Base-by-base conservation (phyloP, 2,113 vertebrate genomes). In the Leucopsar rothschildi region DNA sequence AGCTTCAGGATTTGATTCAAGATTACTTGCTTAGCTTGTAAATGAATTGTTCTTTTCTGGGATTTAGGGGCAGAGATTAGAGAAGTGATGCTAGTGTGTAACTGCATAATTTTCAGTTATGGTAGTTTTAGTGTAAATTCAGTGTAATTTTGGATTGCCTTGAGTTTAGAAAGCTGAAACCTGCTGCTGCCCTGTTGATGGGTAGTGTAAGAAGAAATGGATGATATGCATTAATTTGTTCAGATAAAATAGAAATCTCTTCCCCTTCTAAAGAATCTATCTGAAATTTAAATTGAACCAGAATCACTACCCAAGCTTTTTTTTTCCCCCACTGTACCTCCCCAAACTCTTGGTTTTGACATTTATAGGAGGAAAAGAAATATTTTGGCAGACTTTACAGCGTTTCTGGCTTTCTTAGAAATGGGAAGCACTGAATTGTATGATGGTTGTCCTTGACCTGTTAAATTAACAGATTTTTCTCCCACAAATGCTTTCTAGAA, bases 121-220 rank as follows among this genome's bases (percentile, higher is more conserved):
- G 71, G 64, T 42, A 60, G 40, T 94, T 96, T 78, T 81, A 75
- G 44, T 71, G 47, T 68, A 71, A 89, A 73, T 44, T 42, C 31
- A 85, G n/a, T 80, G 60, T 86, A 81, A 88, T 95, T 96, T 70
- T 87, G 39, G 90, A 75, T 82, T 80, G 8, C 52, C 35, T 28
- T 90, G 56, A 81, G 42, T 94, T 90, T 88, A 71, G 92, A 60
- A 96, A 90, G 39, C 88, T 78, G 90, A 94, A 94, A 86, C 50
- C 31, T 80, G 25, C 84, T 92, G 77, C 77, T 85, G 47, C 88
- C 90, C 21, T 94, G 59, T 47, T 86, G 73, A 76, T 79, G 66
- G 66, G 13, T 92, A 64, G 88, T 88, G 4, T 75, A 64, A 75
- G 77, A 94, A 85, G 20, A 64, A 88, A 60, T 73, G 35, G 76